Evolutionary conservation across 2,888 invertebrate genomes (phyloP).

Genomic region (Pemphredon lugubris): DNA sequence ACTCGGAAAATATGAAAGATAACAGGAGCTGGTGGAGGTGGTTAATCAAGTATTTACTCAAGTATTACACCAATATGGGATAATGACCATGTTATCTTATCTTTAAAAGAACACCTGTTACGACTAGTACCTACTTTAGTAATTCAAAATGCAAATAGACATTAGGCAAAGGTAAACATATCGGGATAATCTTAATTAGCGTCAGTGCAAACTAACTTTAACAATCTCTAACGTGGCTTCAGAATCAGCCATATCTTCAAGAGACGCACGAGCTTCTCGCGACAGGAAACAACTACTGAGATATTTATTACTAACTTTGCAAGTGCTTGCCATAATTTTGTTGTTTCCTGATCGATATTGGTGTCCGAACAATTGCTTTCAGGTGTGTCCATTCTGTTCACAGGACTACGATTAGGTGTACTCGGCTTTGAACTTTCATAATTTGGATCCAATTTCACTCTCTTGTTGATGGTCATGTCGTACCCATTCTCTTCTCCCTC

Average conservation of each 20-base stretch:
- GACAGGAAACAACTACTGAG: background rate
- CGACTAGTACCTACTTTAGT: slow-evolving; percentile 21
- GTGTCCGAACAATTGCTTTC: slow-evolving; percentile 80
- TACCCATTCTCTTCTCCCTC: slow-evolving; percentile 77
- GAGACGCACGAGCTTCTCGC: background rate
- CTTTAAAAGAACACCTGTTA: slow-evolving; percentile 28
- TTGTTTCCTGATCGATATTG: slow-evolving; percentile 76
- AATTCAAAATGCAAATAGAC: slow-evolving; percentile 38
- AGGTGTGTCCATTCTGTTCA: slow-evolving; percentile 79
- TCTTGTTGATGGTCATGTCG: slow-evolving; percentile 76
- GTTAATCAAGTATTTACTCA: slow-evolving; percentile 22
- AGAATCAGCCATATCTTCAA: background rate
- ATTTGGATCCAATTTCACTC: slow-evolving; percentile 70
- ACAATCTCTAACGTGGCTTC: slow-evolving; percentile 5
- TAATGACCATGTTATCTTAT: slow-evolving; percentile 47
- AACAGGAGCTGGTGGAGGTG: slow-evolving; percentile 10
- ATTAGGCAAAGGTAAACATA: slow-evolving; percentile 3
- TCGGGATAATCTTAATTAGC: slow-evolving; percentile 10
- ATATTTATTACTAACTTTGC: slow-evolving; percentile 69
- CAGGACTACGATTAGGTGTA: slow-evolving; percentile 75
- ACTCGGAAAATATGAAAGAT: background rate
- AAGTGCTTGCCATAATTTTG: slow-evolving; percentile 77
- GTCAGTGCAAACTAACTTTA: background rate
- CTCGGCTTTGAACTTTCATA: slow-evolving; percentile 72
- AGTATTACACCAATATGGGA: slow-evolving; percentile 15